phyloP scores from a whole-genome alignment of 2,113 vertebrate genomes.

The Paralichthys olivaceus region DNA sequence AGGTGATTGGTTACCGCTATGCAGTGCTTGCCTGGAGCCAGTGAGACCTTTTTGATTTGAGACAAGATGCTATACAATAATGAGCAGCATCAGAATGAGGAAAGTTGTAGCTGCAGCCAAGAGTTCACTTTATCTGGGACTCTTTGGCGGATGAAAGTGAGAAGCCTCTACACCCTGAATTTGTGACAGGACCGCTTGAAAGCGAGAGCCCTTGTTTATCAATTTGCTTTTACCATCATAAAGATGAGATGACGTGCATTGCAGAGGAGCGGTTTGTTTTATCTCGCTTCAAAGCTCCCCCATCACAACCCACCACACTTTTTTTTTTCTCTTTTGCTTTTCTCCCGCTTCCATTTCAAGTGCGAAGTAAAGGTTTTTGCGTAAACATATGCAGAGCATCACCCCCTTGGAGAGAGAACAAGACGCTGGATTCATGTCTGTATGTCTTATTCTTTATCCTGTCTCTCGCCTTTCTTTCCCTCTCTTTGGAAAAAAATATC shows the following conservation, averaged over 20 bases:
- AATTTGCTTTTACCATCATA: conserved; percentile 82
- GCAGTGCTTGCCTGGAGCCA: conserved; percentile 69
- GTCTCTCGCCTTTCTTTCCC: conserved; percentile 65
- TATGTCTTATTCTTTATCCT: conserved; percentile 76
- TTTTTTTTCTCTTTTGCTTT: conserved; percentile 69
- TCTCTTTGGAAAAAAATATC: conserved; percentile 72
- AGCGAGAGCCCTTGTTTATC: conserved; percentile 76
- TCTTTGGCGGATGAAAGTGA: conserved; percentile 76
- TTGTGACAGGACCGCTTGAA: conserved; percentile 78
- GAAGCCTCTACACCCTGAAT: conserved; percentile 74
- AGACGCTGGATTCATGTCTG: conserved; percentile 80
- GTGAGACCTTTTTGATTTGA: conserved; percentile 69
- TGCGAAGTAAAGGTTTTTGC: conserved; percentile 85
- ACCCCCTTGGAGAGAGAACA: conserved; percentile 83
- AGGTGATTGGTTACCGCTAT: conserved; percentile 81
- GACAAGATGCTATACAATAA: conserved; percentile 67
- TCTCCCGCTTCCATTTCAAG: conserved; percentile 46
- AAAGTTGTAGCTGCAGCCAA: conserved; percentile 33
- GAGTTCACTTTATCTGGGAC: conserved; percentile 65
- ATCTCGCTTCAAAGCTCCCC: conserved; percentile 82
- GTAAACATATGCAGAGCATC: conserved; percentile 86
- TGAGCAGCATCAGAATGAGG: conserved; percentile 66
- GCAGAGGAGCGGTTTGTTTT: conserved; percentile 79
- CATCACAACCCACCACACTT: conserved; percentile 63
- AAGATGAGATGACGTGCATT: conserved; percentile 59